Conservation (phyloP, 1,140 invertebrate genomes). For the Littorina saxatilis region DNA sequence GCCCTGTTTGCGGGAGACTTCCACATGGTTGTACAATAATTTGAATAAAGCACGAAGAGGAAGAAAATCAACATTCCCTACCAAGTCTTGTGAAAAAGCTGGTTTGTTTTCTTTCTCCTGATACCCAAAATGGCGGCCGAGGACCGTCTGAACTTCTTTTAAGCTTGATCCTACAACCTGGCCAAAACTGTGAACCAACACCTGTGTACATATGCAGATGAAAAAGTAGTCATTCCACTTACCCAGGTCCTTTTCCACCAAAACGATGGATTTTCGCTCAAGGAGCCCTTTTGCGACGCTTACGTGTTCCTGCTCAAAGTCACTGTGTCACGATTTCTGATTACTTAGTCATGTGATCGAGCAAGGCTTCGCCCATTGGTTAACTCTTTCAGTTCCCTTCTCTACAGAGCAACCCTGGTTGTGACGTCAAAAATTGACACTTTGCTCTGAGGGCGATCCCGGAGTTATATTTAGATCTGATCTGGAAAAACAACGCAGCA, state of each 20-base stretch:
- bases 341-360: constrained; percentile 9
- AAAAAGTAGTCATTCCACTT: constrained; percentile 2
- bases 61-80: background rate
- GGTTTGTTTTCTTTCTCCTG: constrained; percentile 35
- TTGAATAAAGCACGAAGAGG: too few species aligned
- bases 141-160: constrained; percentile 11
- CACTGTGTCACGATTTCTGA: constrained; percentile 37
- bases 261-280: background rate
- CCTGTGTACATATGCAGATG: background rate
- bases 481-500: too few species aligned
- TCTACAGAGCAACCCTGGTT: background rate
- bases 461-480: background rate
- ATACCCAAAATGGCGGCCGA: constrained; percentile 33
- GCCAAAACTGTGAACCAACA: background rate
- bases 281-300: constrained; percentile 17
- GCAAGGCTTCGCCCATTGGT: constrained; percentile 20
- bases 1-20: too few species aligned
- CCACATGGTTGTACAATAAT: too few species aligned
- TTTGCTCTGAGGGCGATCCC: constrained; percentile 9
- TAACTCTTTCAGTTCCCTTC: background rate
- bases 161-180: background rate
- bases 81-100: background rate
- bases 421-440: constrained; percentile 27
- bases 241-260: background rate
- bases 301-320: constrained; percentile 38